Evolutionary conservation across 2,888 invertebrate genomes (phyloP).

Genomic region (Leistus spinibarbis): DNA sequence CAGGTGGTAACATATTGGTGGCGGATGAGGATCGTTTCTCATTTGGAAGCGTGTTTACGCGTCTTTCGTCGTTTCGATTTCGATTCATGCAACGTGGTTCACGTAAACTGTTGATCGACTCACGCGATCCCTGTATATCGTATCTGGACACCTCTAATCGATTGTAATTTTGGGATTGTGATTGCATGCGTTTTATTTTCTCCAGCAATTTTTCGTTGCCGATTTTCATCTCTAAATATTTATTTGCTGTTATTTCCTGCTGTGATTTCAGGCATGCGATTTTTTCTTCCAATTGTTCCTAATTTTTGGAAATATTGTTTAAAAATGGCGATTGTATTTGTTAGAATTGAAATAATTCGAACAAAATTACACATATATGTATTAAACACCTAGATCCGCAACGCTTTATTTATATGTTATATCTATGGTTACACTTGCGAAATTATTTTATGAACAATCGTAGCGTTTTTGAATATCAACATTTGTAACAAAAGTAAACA

Average conservation of each 20-base stretch:
- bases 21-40: conserved; percentile 10
- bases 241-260: conserved; percentile 67
- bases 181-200: conserved; percentile 41
- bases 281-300: conserved; percentile 51
- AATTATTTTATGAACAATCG: too few relatives aligned
- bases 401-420: too few relatives aligned
- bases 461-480: too few relatives aligned
- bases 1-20: not conserved
- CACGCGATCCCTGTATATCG: conserved; percentile 17
- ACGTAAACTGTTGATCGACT: conserved; percentile 18
- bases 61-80: conserved; percentile 20
- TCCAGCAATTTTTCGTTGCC: conserved; percentile 56
- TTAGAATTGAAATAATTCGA: too few relatives aligned
- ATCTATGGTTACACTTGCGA: too few relatives aligned
- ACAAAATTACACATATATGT: too few relatives aligned
- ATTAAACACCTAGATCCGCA: too few relatives aligned
- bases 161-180: too few relatives aligned
- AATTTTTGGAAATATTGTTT: not conserved
- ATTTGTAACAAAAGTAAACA: too few relatives aligned
- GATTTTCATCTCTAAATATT: conserved; percentile 63
- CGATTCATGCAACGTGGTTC: not conserved
- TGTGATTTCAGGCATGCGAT: conserved; percentile 62
- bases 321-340: too few relatives aligned
- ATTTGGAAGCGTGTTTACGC: conserved; percentile 42
- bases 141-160: not conserved